Evolutionary conservation across 2,888 invertebrate genomes (phyloP).

Genomic region (Caprella mutica): DNA sequence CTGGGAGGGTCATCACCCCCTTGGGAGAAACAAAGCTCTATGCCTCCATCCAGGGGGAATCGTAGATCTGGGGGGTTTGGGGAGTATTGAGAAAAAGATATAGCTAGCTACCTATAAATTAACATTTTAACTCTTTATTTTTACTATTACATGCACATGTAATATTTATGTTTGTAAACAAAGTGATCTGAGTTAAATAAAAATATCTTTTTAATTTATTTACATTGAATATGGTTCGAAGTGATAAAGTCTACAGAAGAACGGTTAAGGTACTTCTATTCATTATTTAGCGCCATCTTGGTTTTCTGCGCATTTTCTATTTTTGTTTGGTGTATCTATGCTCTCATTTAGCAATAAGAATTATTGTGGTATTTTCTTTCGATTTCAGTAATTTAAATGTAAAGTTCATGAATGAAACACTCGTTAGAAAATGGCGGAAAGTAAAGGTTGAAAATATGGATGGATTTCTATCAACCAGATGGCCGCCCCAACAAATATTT

Average conservation of each 20-base stretch:
- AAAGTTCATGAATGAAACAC: background rate
- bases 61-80: constrained; percentile 44
- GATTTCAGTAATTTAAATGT: background rate
- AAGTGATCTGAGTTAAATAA: no score
- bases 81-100: background rate
- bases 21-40: constrained; percentile 66
- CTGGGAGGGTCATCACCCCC: constrained; percentile 39
- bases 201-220: no score
- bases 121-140: background rate
- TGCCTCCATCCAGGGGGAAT: constrained; percentile 72
- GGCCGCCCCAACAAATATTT: no score
- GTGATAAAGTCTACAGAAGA: no score
- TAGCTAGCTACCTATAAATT: background rate
- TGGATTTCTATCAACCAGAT: background rate
- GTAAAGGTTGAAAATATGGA: background rate
- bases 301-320: no score
- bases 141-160: background rate
- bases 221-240: no score
- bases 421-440: background rate
- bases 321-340: no score
- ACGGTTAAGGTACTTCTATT: no score
- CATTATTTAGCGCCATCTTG: no score
- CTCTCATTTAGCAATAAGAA: background rate
- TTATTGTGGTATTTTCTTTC: background rate
- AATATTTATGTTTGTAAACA: background rate